Evolutionary conservation across 2,888 invertebrate species (phyloP), one percentile per base, ranked within the genome.

Genomic region (Itoplectis maculator): DNA sequence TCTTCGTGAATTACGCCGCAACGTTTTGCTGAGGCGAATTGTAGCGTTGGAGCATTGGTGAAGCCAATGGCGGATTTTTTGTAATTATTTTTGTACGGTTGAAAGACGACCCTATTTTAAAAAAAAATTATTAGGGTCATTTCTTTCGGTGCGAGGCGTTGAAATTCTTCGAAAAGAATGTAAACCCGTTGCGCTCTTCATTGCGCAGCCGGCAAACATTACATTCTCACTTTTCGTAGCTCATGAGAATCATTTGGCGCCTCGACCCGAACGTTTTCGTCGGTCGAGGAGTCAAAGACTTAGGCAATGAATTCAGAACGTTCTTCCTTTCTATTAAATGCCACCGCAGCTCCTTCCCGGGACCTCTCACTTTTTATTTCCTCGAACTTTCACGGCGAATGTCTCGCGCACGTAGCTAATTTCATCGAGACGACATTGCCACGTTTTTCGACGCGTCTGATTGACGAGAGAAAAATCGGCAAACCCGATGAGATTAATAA

Each of bases 371-470:
- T 68, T 73, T 54, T 68, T 47, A 42, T 69, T 59, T 54, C 18
- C 20, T 40, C 61, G n/a, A 45, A 61, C 69, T 73, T 63, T 73
- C 66, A 72, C 51, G 70, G 45, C 66, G 59, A 76, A 61, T 63
- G 23, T 61, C 59, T 49, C 29, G 8, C 2, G 13, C 68, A 9
- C 65, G n/a, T 20, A 37, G 51, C 68, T 37, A 40, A 61, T 59
- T 59, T 4, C 59, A n/a, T n/a, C 8, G 37, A 49, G 61, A 49
- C 35, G 20, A 37, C 23, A 40, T 49, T n/a, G 42, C 20, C 23
- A 13, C 35, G n/a, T n/a, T 40, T 8, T 1, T 0, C 15, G 35
- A 18, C 37, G 15, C 2, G 37, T 61, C 11, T 51, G 49, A 68
- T 68, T 35, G 68, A 68, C 40, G 40, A 51, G 23, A 13, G 5